Base-by-base conservation (phyloP, 2,888 invertebrate genomes). In the Drosophila meridiana region DNA sequence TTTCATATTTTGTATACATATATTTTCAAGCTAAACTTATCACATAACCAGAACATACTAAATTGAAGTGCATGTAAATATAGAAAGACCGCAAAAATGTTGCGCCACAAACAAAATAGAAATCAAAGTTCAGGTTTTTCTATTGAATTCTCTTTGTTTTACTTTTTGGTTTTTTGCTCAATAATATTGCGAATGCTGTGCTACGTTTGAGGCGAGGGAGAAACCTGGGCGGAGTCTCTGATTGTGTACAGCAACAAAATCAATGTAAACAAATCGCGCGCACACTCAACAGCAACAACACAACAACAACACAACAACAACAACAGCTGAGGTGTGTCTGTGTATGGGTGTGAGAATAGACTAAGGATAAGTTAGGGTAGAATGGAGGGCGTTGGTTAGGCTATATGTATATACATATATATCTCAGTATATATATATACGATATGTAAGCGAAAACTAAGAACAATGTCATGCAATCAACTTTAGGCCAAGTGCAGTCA, bases 391-490 rank as follows among this genome's bases (percentile, higher is more conserved):
- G 14, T 40, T 47, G 30, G 60, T 53, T 55, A 48, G 55, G 47
- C 57, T 30, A 8, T n/a, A n/a, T 30, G 1, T 32, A 14, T 26
- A 26, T 45, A 26, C 26, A 45, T 26, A 42, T 43, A 53, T 48
- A 26, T 45, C 9, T 57, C 32, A 32, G 9, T 26, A 43, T 58
- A 36, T 47, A 36, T 61, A 61, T 63, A 38, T 32, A 59, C 48
- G 47, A 76, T 62, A 70, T 74, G 67, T 80, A 76, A 75, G 76
- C 63, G 70, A 76, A 78, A 86, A 86, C 87, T 88, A 83, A 88
- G 89, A 84, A 84, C 84, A 88, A 84, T 84, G 84, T 86, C 84
- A 88, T 84, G 84, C 84, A 84, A 84, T 84, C 84, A 84, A 88
- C 84, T 84, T 84, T 88, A 74, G 88, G 86, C 84, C 81, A 88